Evolutionary conservation across 2,888 invertebrate genomes (phyloP).

Genomic region (Cerastis leucographa): DNA sequence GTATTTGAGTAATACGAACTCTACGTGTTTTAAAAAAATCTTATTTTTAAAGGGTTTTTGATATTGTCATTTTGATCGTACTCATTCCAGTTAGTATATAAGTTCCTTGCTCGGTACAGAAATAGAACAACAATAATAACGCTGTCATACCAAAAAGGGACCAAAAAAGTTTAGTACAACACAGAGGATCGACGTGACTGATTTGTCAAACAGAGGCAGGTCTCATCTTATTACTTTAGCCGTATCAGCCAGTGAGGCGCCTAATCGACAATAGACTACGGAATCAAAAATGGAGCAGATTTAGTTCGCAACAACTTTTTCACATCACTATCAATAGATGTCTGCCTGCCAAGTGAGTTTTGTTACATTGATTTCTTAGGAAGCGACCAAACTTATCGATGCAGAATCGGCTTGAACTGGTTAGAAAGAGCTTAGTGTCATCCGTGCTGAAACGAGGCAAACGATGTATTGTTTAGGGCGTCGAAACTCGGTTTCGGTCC

Average conservation of each 20-base stretch:
- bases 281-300: constrained; percentile 44
- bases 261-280: constrained; percentile 38
- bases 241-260: constrained; percentile 33
- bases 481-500: too few relatives aligned
- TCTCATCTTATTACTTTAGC: constrained; percentile 52
- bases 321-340: constrained; percentile 24
- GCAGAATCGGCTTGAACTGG: not conserved
- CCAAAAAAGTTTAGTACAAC: constrained; percentile 52
- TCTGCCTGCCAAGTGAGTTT: not conserved
- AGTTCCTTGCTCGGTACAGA: constrained; percentile 24
- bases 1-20: too few relatives aligned
- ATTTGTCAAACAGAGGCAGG: constrained; percentile 56
- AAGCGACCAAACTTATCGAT: not conserved
- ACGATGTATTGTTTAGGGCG: too few relatives aligned
- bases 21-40: too few relatives aligned
- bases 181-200: constrained; percentile 58
- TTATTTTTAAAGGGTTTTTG: too few relatives aligned
- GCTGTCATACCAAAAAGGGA: constrained; percentile 49
- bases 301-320: constrained; percentile 35
- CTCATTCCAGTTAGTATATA: too few relatives aligned
- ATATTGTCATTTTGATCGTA: too few relatives aligned
- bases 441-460: not conserved
- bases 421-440: not conserved
- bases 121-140: constrained; percentile 51
- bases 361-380: not conserved